Conservation (phyloP, 2,113 vertebrate species). For the Shinisaurus crocodilurus region DNA sequence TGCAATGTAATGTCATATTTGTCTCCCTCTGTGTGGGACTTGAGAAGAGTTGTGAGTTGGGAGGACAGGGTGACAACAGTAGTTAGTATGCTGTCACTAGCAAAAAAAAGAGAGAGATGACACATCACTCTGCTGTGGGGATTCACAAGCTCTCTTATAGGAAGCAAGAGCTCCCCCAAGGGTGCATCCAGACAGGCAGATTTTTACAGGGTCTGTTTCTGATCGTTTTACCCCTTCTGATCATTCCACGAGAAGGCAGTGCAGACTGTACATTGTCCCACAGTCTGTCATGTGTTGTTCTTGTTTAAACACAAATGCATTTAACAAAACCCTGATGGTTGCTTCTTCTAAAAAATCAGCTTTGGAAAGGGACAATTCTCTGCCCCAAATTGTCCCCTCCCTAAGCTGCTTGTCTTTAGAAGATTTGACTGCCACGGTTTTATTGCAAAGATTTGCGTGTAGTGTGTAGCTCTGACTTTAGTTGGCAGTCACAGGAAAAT, state of each 20-base stretch:
- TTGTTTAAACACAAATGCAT: not conserved
- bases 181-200: not conserved
- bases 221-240: too few relatives aligned
- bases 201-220: not conserved
- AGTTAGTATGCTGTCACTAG: not conserved
- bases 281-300: not conserved
- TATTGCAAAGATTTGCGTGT: not conserved
- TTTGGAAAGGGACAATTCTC: not conserved
- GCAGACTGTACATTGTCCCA: not conserved
- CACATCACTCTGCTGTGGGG: not conserved
- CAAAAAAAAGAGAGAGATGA: not conserved
- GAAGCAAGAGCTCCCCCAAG: not conserved
- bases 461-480: not conserved
- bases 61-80: not conserved
- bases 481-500: not conserved
- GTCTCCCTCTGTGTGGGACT: not conserved
- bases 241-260: not conserved
- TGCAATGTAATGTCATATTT: constrained; percentile 1
- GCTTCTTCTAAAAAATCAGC: not conserved
- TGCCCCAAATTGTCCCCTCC: not conserved
- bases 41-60: fast-evolving
- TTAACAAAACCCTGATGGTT: not conserved
- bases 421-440: not conserved
- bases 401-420: not conserved
- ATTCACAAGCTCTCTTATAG: not conserved